phyloP scores from a whole-genome alignment of 1,140 invertebrate species.

The Caenorhabditis elegans region DNA sequence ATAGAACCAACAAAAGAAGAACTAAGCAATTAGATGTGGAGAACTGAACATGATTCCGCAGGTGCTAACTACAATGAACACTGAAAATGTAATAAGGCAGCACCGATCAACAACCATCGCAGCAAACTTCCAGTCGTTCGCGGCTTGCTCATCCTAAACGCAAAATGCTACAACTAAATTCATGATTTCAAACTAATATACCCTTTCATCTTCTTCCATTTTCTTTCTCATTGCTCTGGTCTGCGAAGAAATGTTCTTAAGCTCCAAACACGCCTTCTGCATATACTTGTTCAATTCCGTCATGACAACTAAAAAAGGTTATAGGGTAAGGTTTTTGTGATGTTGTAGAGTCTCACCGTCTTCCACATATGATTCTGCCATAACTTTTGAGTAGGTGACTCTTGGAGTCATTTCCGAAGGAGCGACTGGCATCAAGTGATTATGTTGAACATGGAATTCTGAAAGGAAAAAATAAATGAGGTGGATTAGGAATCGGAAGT shows the following conservation, averaged over 20 bases:
- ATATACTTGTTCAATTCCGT: conserved; percentile 39
- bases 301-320: not conserved
- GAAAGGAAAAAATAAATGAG: conserved; percentile 5
- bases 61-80: conserved; percentile 67
- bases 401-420: not conserved
- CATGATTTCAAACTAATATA: too few species aligned
- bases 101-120: conserved; percentile 69
- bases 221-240: conserved; percentile 38
- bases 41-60: conserved; percentile 54
- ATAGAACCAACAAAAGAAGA: not conserved
- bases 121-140: conserved; percentile 69
- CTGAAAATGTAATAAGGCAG: conserved; percentile 67
- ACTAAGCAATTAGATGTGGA: conserved; percentile 49
- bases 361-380: conserved; percentile 5
- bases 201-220: conserved; percentile 47
- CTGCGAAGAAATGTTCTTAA: conserved; percentile 40
- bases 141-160: conserved; percentile 49
- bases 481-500: too few species aligned
- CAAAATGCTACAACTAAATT: too few species aligned
- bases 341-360: not conserved
- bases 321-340: not conserved
- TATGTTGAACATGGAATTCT: conserved; percentile 23
- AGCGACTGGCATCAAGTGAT: conserved; percentile 16
- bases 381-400: conserved; percentile 16
- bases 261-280: conserved; percentile 45